These are phyloP conservation scores for Blastomussa wellsi DNA, from an alignment of 92 coral and sea anemone species.

Conservation along the genomic window DNA sequence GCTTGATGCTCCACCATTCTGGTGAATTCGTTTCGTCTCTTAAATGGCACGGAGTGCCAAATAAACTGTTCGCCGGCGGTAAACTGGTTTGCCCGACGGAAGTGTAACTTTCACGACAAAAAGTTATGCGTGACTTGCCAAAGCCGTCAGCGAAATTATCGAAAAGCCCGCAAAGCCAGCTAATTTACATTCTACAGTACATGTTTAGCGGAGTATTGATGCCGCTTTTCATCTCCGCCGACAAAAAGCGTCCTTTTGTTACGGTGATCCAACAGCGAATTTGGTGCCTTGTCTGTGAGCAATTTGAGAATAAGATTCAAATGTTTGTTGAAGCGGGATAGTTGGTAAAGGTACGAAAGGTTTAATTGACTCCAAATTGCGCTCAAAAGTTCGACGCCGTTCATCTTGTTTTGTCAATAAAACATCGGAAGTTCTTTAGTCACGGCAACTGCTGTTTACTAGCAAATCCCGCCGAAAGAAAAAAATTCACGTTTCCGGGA, in stretches of 20 bases:
- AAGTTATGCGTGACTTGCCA: conserved; percentile 38
- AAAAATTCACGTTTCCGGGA: neutral
- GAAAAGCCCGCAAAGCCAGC: conserved; percentile 20
- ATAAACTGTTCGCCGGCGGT: conserved; percentile 1
- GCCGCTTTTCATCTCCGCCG: conserved; percentile 18
- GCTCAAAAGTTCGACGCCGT: conserved; percentile 24
- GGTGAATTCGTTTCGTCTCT: neutral
- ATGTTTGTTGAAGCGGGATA: conserved; percentile 3
- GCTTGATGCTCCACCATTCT: neutral
- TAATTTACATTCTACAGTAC: conserved; percentile 27
- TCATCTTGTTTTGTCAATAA: conserved; percentile 39
- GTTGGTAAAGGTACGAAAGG: neutral
- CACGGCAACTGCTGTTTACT: conserved; percentile 26
- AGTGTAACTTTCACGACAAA: conserved; percentile 16
- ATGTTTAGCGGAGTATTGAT: neutral
- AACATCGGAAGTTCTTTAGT: conserved; percentile 33
- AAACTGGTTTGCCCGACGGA: conserved; percentile 30
- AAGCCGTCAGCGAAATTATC: conserved; percentile 23
- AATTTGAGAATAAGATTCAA: neutral
- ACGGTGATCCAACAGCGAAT: neutral
- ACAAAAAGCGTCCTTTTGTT: neutral
- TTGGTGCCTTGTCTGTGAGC: neutral
- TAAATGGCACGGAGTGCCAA: neutral
- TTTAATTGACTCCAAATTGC: conserved; percentile 48
- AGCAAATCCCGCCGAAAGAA: neutral